Evolutionary conservation across 2,113 vertebrate genomes (phyloP).

Genomic region (Aramus guarauna): DNA sequence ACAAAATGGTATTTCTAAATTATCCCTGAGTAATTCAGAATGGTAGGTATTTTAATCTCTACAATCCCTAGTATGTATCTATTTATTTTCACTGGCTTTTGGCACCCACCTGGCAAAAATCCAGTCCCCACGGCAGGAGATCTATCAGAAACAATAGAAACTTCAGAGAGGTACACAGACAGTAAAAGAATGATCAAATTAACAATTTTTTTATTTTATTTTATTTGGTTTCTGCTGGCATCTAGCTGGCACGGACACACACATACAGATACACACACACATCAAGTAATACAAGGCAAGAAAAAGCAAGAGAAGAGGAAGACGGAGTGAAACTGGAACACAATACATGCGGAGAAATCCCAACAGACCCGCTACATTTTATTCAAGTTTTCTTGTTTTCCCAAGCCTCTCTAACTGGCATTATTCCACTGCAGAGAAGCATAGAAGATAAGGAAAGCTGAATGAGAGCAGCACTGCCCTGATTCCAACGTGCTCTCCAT

Average conservation of each 20-base stretch:
- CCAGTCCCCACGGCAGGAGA: constrained; percentile 22
- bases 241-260: not conserved
- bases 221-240: constrained; percentile 26
- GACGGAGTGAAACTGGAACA: constrained; percentile 1
- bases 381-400: constrained; percentile 43
- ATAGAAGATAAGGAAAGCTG: constrained; percentile 1
- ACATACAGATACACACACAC: not conserved
- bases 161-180: constrained; percentile 23
- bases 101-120: constrained; percentile 47
- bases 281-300: not conserved
- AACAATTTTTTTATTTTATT: not conserved
- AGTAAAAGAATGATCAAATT: constrained; percentile 36
- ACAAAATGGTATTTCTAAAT: constrained; percentile 29
- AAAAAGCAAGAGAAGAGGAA: not conserved
- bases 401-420: not conserved
- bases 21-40: constrained; percentile 41
- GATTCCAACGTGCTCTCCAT: not conserved
- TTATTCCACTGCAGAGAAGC: not conserved
- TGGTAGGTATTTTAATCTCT: constrained; percentile 47
- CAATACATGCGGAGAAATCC: not conserved
- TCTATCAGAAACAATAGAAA: constrained; percentile 33
- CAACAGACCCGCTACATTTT: not conserved
- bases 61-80: constrained; percentile 32
- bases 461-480: not conserved
- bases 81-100: constrained; percentile 65